These are phyloP conservation scores for Microctonus aethiopoides DNA, from an alignment of 2,888 invertebrate genomes.

Conservation along the genomic window DNA sequence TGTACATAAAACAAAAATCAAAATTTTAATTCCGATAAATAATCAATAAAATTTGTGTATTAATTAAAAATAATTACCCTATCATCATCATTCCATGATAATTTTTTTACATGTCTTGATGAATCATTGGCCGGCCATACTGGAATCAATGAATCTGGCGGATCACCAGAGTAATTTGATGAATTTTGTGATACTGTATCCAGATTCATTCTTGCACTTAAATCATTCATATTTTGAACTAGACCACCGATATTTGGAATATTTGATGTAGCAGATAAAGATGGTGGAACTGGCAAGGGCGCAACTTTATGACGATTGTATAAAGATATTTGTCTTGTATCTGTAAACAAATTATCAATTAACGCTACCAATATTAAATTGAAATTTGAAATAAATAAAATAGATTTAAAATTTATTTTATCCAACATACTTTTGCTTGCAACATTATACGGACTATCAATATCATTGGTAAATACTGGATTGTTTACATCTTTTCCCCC, in stretches of 20 bases:
- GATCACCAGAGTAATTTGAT: conserved; percentile 61
- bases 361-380: background rate
- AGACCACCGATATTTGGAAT: conserved; percentile 63
- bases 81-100: conserved; percentile 82
- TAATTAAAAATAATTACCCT: conserved; percentile 46
- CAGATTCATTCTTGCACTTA: conserved; percentile 59
- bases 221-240: conserved; percentile 64
- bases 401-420: background rate
- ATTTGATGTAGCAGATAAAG: conserved; percentile 60
- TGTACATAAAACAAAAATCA: conserved; percentile 35
- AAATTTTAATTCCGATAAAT: conserved; percentile 5
- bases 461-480: conserved; percentile 65
- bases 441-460: conserved; percentile 67
- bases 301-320: conserved; percentile 60
- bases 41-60: conserved; percentile 42
- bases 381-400: background rate
- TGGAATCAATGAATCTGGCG: conserved; percentile 59
- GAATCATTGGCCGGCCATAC: conserved; percentile 78
- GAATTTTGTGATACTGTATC: conserved; percentile 58
- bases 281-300: conserved; percentile 58
- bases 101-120: conserved; percentile 79
- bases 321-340: conserved; percentile 43
- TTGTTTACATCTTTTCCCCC: conserved; percentile 68
- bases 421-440: conserved; percentile 71
- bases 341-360: background rate